Percentiles rank a stretch among this genome's conserved stretches.
phyloP scores from a whole-genome alignment of 2,797 vertebrate genomes.

The Anguilla anguilla region DNA sequence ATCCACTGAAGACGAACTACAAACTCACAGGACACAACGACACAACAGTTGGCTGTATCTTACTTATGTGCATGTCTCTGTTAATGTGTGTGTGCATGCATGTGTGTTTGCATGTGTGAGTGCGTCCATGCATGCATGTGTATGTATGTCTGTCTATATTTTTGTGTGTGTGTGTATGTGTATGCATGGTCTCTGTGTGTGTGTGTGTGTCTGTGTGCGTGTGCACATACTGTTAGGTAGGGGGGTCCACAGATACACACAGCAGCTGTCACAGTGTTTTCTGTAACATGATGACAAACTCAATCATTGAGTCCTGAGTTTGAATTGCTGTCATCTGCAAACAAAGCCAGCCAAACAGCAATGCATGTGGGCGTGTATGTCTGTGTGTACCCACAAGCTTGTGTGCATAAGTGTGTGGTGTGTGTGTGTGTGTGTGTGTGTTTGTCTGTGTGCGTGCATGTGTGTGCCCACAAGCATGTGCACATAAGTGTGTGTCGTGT shows the following conservation, averaged over 20 bases:
- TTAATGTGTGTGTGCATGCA: slow-evolving; percentile 18
- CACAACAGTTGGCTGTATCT: slow-evolving; percentile 15
- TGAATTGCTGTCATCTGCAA: slow-evolving; percentile 51
- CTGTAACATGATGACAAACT: slow-evolving; percentile 60
- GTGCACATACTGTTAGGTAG: not conserved
- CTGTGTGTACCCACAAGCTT: not conserved
- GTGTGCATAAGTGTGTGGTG: not conserved
- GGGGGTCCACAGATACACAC: slow-evolving; percentile 33
- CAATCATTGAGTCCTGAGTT: slow-evolving; percentile 50
- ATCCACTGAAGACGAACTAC: slow-evolving; percentile 41
- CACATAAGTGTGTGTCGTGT: slow-evolving; percentile 2
- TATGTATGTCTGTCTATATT: not conserved
- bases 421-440: slow-evolving; percentile 1
- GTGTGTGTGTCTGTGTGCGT: slow-evolving; percentile 30
- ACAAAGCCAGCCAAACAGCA: slow-evolving; percentile 44
- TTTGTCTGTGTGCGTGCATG: not conserved
- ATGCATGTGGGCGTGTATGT: slow-evolving; percentile 12
- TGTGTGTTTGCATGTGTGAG: slow-evolving; percentile 30
- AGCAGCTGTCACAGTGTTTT: slow-evolving; percentile 41
- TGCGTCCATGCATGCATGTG: not conserved
- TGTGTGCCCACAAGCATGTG: not conserved
- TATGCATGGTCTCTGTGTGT: slow-evolving; percentile 27
- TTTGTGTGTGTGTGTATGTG: slow-evolving; percentile 20
- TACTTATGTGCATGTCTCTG: slow-evolving; percentile 33
- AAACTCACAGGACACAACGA: slow-evolving; percentile 30